phyloP scores from a whole-genome alignment of 1,140 invertebrate genomes.

The Druon quercuslanigerum region DNA sequence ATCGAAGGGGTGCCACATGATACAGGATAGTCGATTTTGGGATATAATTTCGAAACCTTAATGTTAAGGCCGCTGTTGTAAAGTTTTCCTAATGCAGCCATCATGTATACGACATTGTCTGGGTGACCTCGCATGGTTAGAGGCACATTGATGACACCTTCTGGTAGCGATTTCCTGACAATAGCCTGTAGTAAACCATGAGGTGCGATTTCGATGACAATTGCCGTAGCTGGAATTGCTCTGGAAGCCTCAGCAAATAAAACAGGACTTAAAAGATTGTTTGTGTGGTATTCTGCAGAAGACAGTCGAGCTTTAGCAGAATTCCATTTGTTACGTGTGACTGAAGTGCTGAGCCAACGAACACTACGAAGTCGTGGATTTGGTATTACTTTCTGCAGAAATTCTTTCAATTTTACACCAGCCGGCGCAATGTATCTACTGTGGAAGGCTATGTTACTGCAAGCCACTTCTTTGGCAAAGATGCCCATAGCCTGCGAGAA shows the following conservation, averaged over 20 bases:
- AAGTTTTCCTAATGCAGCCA: constrained; percentile 80
- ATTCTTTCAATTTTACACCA: constrained; percentile 81
- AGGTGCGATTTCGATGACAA: constrained; percentile 80
- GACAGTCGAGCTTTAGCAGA: constrained; percentile 80
- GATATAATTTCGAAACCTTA: constrained; percentile 55
- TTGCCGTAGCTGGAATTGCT: constrained; percentile 84
- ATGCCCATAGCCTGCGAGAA: constrained; percentile 76
- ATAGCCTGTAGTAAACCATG: constrained; percentile 79
- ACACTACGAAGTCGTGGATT: constrained; percentile 80
- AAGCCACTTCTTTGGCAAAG: constrained; percentile 88
- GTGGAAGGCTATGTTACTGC: constrained; percentile 90
- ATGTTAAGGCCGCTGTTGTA: no score
- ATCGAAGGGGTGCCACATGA: constrained; percentile 80
- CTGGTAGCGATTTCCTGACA: constrained; percentile 71
- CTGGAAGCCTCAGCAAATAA: constrained; percentile 63
- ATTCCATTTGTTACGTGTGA: constrained; percentile 83
- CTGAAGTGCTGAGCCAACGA: constrained; percentile 89
- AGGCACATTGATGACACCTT: constrained; percentile 68
- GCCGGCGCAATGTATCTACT: constrained; percentile 76
- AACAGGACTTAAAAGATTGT: not conserved
- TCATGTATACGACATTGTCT: constrained; percentile 81
- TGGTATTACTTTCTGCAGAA: constrained; percentile 80
- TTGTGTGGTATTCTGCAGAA: constrained; percentile 77
- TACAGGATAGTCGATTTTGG: constrained; percentile 78
- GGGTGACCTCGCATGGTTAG: no score